Evolutionary conservation across 1,140 invertebrate genomes (phyloP).

Genomic region (Drosophila elegans): DNA sequence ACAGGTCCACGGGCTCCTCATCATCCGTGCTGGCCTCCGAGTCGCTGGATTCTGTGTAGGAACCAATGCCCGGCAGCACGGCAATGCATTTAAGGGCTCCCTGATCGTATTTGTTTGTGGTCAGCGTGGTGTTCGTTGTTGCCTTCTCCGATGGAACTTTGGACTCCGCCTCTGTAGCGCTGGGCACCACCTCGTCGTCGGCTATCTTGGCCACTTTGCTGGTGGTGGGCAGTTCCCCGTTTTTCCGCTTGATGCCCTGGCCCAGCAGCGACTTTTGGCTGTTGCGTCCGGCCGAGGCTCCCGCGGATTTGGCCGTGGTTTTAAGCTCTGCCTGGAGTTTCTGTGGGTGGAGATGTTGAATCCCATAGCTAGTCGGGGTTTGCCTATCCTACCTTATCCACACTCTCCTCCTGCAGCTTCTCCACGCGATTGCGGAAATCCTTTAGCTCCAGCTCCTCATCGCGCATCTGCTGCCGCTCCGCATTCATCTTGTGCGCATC

Average conservation of each 20-base stretch:
- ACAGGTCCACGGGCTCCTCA: conserved; percentile 83
- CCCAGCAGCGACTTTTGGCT: conserved; percentile 75
- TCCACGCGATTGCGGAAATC: conserved; percentile 93
- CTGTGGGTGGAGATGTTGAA: conserved; percentile 12
- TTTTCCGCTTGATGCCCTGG: conserved; percentile 87
- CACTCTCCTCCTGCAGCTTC: conserved; percentile 90
- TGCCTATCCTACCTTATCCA: conserved; percentile 86
- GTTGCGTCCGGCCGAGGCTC: conserved; percentile 33
- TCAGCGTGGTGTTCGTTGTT: conserved; percentile 3
- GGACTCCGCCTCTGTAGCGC: not conserved
- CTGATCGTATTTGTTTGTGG: conserved; percentile 57
- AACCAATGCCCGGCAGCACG: conserved; percentile 91
- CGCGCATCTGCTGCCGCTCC: conserved; percentile 91
- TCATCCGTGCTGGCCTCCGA: conserved; percentile 88
- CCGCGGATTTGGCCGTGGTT: conserved; percentile 59
- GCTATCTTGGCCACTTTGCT: conserved; percentile 54
- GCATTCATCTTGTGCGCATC: conserved; percentile 93
- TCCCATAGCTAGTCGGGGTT: not conserved
- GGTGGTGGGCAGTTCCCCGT: conserved; percentile 84
- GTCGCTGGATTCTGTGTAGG: conserved; percentile 90
- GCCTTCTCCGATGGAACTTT: conserved; percentile 6
- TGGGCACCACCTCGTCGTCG: not conserved
- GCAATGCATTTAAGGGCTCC: conserved; percentile 89
- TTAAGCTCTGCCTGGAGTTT: conserved; percentile 76
- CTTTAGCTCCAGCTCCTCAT: conserved; percentile 92